Evolutionary conservation across 2,888 invertebrate genomes (phyloP).

Genomic region (Xanthorhoe designata): DNA sequence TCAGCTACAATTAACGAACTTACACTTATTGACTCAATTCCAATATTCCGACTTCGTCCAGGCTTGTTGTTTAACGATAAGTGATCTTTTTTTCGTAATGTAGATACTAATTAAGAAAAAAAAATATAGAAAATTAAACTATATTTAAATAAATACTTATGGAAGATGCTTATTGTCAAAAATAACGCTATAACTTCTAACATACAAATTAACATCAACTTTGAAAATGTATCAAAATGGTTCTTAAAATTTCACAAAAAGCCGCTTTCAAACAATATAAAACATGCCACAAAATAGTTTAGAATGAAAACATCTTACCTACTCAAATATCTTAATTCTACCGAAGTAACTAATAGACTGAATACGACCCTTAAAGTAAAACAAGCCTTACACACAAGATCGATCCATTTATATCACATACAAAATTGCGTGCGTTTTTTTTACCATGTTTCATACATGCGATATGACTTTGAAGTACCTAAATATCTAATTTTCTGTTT

Average conservation of each 20-base stretch:
- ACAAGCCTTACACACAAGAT: conserved; percentile 28
- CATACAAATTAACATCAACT: conserved; percentile 31
- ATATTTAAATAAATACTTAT: conserved; percentile 30
- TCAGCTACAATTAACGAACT: not conserved
- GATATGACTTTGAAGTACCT: conserved; percentile 26
- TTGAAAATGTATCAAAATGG: conserved; percentile 39
- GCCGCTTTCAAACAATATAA: conserved; percentile 4
- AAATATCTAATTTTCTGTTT: not conserved
- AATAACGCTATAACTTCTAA: conserved; percentile 7
- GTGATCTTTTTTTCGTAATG: no score
- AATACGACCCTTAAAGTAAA: conserved; percentile 1
- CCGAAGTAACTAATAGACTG: not conserved
- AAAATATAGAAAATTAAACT: not conserved
- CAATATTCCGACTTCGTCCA: not conserved
- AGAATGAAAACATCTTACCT: not conserved
- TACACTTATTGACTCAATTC: not conserved
- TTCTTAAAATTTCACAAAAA: conserved; percentile 37
- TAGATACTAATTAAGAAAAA: no score
- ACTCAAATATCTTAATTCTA: not conserved
- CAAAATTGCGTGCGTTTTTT: conserved; percentile 20
- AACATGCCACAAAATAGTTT: conserved; percentile 2
- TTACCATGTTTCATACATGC: conserved; percentile 9
- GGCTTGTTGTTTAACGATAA: no score
- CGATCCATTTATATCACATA: conserved; percentile 31
- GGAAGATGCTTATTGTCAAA: conserved; percentile 71